Base-by-base conservation (phyloP, 2,113 vertebrate species). In the Centropus unirufus region DNA sequence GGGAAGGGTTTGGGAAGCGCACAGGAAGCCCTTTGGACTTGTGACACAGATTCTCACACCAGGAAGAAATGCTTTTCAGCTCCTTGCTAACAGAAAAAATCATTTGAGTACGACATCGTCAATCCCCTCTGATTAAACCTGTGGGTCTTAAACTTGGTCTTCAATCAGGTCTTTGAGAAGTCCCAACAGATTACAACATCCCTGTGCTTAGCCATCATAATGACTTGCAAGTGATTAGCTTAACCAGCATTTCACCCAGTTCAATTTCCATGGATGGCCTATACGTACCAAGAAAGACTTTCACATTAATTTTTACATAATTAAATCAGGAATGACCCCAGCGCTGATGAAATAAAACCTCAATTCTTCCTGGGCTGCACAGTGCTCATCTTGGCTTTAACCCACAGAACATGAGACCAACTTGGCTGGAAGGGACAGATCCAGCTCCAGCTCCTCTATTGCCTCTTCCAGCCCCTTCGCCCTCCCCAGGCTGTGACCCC, bases 281-380 rank as follows among this genome's bases (percentile, higher is more conserved):
- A 74, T 16, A 92, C 11, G 1, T 76, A 91, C 91, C 93, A 90
- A 58, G 63, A 40, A 75, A 95, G 95, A 92, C 68, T 27, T 55
- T 93, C 92, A 69, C 95, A 92, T 97, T 97, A 95, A 95, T 97
- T 96, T 95, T 94, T 96, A 90, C 81, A 84, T 96, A 96, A 97
- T 97, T 96, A 97, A 97, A 96, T 95, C 97, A 95, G 91, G 90
- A 96, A 97, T 90, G 95, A 97, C 95, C 93, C 96, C 0, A 1
- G 67, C 86, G 93, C 92, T 40, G 9, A 49, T 87, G 95, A 95
- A 96, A 96, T 93, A 96, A 97, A 96, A 93, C 81, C 75, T 91
- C 93, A 69, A 1, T 85, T 87, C 87, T 90, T 92, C 84, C 83
- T 17, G 89, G 91, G 77, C 83, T 66, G 58, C 81, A 69, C 26